A percentile compares a stretch with the other conserved stretches of the same genome.
Conservation (phyloP, 1,140 invertebrate species). For the Anoplophora glabripennis region DNA sequence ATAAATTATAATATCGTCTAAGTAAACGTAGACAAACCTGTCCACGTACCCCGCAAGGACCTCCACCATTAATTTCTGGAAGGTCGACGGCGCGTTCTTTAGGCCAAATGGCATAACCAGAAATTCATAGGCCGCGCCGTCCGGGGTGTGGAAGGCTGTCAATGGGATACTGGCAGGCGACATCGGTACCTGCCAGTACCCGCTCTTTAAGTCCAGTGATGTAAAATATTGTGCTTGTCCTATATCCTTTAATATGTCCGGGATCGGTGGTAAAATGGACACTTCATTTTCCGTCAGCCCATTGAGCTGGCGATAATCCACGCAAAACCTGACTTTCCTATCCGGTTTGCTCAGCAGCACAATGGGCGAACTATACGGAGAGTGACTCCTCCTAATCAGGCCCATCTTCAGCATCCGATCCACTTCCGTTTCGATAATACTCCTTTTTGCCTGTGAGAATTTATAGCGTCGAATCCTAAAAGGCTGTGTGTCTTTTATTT, state of each 20-base stretch:
- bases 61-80: constrained; percentile 35
- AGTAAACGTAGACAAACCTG: constrained; percentile 32
- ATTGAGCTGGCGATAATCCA: constrained; percentile 49
- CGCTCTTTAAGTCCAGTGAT: constrained; percentile 27
- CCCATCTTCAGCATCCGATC: constrained; percentile 19
- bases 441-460: no score
- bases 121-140: constrained; percentile 32
- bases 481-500: no score
- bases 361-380: constrained; percentile 41
- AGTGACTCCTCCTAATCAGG: constrained; percentile 30
- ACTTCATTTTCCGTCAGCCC: constrained; percentile 40
- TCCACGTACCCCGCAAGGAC: constrained; percentile 25
- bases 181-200: constrained; percentile 39
- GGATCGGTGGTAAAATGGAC: constrained; percentile 31
- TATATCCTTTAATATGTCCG: constrained; percentile 10
- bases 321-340: constrained; percentile 40
- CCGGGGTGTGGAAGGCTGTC: constrained; percentile 39
- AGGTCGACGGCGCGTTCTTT: constrained; percentile 35
- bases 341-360: constrained; percentile 45
- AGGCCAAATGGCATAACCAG: constrained; percentile 38
- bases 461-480: no score
- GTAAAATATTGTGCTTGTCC: constrained; percentile 21
- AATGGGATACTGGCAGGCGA: constrained; percentile 20
- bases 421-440: constrained; percentile 12
- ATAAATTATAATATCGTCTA: constrained; percentile 31